Evolutionary conservation across 2,797 vertebrate genomes (phyloP), one percentile per base, ranked within the genome.

Genomic region (Acipenser oxyrinchus): DNA sequence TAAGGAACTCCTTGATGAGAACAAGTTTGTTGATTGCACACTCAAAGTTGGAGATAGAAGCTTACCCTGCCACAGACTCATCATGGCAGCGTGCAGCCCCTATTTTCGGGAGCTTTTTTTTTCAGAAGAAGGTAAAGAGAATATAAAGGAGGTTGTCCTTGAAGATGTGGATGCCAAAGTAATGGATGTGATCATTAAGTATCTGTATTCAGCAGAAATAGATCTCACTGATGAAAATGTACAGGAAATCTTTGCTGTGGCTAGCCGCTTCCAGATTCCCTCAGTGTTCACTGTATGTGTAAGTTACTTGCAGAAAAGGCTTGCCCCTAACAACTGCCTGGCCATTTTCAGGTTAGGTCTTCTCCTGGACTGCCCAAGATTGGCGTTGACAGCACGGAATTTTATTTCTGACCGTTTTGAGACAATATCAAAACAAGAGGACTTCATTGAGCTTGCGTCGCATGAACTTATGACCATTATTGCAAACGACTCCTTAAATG

Each of bases 91-190:
- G 2, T 99, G 97, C 61, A 99, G 96, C 74, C 95, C 97, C 62
- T 96, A 95, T 79, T 99, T 99, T 83, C 87, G 95, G 72, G 97
- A 99, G 83, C 88, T 96, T 71, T 99, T 91, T 81, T 91, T 99
- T 81, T 89, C 93, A 0, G 92, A 89, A 57, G 90, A 95, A 37
- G 92, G 85, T 2, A 90, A 90, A 60, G 90, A 90, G 76, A 69
- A 71, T 11, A 81, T 72, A 64, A 93, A 93, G 77, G 95, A 98
- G 73, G 82, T 98, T 0, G 81, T 90, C 7, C 78, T 99, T 68
- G 96, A 99, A 67, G 85, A 97, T 0, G 86, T 95, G 71, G 95
- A 99, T 50, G 89, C 95, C 1, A 72, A 63, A 13, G 37, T 94
- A 1, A 87, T 98, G 85, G 95, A 97, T 72, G 81, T 83, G 77